Conservation (phyloP, 35 echinoderm and acorn worm genomes). For the Amphiura filiformis region DNA sequence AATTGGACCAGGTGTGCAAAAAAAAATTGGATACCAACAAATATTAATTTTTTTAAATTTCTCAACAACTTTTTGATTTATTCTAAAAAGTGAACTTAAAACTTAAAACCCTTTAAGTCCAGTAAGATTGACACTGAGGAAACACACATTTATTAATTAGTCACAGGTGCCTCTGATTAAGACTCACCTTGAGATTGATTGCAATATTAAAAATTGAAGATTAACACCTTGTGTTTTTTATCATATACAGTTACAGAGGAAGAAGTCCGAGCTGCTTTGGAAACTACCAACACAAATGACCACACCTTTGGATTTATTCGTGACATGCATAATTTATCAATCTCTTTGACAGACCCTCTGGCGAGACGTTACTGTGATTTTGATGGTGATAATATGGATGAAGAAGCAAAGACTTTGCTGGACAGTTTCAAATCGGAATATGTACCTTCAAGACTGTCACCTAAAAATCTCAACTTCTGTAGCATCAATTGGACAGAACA, state of each 20-base stretch:
- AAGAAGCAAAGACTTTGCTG: constrained; percentile 55
- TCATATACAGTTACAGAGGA: constrained; percentile 79
- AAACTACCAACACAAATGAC: constrained; percentile 40
- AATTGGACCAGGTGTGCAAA: too few relatives aligned
- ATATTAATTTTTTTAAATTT: too few relatives aligned
- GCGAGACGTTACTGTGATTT: constrained; percentile 62
- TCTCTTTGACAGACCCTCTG: constrained; percentile 32
- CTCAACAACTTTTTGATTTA: too few relatives aligned
- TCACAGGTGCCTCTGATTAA: too few relatives aligned
- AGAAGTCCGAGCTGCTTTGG: constrained; percentile 73
- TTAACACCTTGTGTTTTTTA: neutral
- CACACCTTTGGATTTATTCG: constrained; percentile 82
- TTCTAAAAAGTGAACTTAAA: too few relatives aligned
- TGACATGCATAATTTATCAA: constrained; percentile 59
- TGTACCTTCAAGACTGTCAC: constrained; percentile 45
- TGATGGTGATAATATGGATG: constrained; percentile 33
- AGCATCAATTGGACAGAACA: constrained; percentile 62
- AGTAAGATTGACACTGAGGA: too few relatives aligned
- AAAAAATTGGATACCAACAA: too few relatives aligned
- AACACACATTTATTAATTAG: too few relatives aligned
- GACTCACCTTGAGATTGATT: too few relatives aligned
- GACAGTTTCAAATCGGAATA: constrained; percentile 64
- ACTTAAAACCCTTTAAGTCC: too few relatives aligned
- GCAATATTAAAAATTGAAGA: too few relatives aligned
- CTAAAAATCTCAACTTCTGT: constrained; percentile 61